A percentile compares a stretch with the other conserved stretches of the same genome.
phyloP scores from a whole-genome alignment of 2,113 vertebrate genomes.

The Mixornis gularis region DNA sequence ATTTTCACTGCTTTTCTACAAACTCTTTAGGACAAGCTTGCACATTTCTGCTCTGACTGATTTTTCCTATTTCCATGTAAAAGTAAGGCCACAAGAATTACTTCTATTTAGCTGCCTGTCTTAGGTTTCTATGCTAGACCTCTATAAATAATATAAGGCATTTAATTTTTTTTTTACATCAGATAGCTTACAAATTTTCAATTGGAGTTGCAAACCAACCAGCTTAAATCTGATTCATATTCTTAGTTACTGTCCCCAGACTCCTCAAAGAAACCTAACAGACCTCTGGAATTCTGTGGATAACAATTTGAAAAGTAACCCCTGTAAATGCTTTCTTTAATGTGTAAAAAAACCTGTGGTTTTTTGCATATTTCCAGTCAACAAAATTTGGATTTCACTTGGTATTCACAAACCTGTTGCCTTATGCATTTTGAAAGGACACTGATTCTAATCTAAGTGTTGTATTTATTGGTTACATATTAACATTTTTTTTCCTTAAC shows the following conservation, averaged over 20 bases:
- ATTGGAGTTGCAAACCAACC: neutral
- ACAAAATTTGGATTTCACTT: neutral
- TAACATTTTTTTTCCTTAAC: neutral
- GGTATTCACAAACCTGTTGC: neutral
- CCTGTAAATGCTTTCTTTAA: neutral
- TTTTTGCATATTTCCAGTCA: neutral
- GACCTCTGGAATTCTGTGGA: neutral
- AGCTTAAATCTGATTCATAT: neutral
- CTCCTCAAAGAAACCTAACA: neutral
- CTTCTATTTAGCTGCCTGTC: neutral
- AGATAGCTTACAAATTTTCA: neutral
- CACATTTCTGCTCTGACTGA: neutral
- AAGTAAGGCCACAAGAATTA: neutral
- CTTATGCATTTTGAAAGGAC: neutral
- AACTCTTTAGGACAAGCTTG: neutral
- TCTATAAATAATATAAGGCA: neutral
- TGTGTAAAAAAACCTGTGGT: rapidly evolving
- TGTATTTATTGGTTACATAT: neutral
- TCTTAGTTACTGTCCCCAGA: neutral
- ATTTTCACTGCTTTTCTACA: neutral
- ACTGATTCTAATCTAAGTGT: neutral
- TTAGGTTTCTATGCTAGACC: neutral
- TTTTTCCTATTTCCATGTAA: neutral
- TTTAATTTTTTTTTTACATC: neutral
- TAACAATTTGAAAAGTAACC: neutral